phyloP scores from a whole-genome alignment of 2,113 vertebrate species.

The Pachyramphus minor region DNA sequence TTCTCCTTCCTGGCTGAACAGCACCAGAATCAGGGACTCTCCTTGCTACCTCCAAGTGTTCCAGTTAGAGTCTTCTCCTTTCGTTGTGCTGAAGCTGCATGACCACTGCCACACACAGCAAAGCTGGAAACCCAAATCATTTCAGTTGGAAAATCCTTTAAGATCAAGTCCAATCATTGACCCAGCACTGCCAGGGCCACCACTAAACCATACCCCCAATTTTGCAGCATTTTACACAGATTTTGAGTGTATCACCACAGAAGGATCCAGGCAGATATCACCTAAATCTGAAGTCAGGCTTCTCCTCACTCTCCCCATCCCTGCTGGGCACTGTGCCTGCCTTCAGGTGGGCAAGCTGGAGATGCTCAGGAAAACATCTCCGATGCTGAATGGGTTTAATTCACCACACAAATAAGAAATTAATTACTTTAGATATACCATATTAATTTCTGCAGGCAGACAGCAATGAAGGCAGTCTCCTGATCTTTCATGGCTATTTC shows the following conservation, averaged over 20 bases:
- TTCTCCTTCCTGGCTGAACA: neutral
- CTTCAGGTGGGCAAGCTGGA: neutral
- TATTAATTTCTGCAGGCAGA: neutral
- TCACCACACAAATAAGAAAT: neutral
- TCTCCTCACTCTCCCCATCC: neutral
- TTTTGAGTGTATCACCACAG: neutral
- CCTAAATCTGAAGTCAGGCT: neutral
- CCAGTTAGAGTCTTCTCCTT: neutral
- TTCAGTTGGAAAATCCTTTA: neutral
- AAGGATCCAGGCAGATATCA: neutral
- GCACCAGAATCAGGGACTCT: neutral
- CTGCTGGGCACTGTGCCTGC: neutral
- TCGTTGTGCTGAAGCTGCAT: neutral
- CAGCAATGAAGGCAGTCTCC: neutral
- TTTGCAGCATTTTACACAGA: neutral
- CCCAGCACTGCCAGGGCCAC: neutral
- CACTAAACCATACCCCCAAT: neutral
- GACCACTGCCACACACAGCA: accelerated
- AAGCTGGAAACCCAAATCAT: neutral
- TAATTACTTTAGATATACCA: accelerated
- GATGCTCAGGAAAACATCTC: neutral
- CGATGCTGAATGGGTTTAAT: neutral
- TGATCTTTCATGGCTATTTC: neutral
- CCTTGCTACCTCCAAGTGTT: neutral
- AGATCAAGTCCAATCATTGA: too few relatives aligned